Conservation (phyloP, 1,140 invertebrate species). For the Drosophila yakuba region DNA sequence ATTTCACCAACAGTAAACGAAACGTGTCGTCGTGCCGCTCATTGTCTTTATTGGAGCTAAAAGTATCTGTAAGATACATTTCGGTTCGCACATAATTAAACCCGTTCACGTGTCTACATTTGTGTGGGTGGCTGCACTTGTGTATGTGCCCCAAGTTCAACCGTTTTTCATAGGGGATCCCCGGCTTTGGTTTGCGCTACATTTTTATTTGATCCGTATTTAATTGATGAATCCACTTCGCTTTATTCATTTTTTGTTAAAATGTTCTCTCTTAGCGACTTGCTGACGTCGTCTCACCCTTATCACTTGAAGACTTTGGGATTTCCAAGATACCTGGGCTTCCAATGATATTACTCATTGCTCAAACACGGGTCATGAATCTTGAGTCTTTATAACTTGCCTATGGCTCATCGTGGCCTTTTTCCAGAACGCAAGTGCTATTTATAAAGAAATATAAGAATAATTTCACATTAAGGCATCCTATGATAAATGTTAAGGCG, state of each 20-base stretch:
- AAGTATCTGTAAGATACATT: constrained; percentile 52
- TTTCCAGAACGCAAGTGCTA: background rate
- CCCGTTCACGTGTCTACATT: constrained; percentile 31
- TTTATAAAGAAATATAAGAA: background rate
- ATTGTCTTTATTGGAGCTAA: constrained; percentile 39
- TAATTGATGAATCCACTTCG: constrained; percentile 52
- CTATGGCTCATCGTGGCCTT: background rate
- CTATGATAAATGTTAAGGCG: background rate
- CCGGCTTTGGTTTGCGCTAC: constrained; percentile 12
- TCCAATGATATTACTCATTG: constrained; percentile 18
- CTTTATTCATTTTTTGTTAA: constrained; percentile 40
- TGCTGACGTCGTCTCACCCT: constrained; percentile 9
- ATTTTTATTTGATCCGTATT: constrained; percentile 24
- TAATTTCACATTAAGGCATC: background rate
- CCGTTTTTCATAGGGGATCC: constrained; percentile 25
- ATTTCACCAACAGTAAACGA: constrained; percentile 55
- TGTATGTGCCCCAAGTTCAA: constrained; percentile 34
- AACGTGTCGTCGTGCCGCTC: constrained; percentile 49
- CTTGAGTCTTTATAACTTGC: background rate
- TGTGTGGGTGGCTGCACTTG: constrained; percentile 3
- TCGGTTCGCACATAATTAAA: constrained; percentile 54
- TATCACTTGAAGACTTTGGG: constrained; percentile 34
- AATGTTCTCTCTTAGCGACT: background rate
- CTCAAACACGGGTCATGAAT: constrained; percentile 4
- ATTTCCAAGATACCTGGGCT: constrained; percentile 16